Evolutionary conservation across 2,888 invertebrate species (phyloP).

Genomic region (Suillia variegata): DNA sequence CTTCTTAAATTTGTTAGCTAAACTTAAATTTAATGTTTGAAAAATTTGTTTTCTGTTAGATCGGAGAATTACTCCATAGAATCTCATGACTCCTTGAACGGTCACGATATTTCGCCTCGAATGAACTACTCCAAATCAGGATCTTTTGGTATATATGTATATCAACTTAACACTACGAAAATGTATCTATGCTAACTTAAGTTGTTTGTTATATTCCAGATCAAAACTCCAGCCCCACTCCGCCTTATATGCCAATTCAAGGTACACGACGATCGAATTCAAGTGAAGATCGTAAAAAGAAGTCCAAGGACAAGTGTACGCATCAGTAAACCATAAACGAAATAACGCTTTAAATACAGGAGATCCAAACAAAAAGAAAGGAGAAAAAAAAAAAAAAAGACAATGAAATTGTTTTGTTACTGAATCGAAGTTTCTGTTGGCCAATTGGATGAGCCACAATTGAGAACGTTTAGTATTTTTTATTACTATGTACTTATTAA

Average conservation of each 20-base stretch:
- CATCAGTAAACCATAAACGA: slow-evolving; percentile 63
- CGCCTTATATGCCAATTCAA: slow-evolving; percentile 80
- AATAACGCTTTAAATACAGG: no score
- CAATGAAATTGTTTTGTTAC: no score
- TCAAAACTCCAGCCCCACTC: slow-evolving; percentile 64
- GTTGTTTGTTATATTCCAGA: slow-evolving; percentile 46
- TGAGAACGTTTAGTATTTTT: no score
- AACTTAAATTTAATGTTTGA: not conserved
- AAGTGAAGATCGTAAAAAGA: slow-evolving; percentile 67
- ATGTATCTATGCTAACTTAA: not conserved
- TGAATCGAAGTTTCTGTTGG: no score
- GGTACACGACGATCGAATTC: slow-evolving; percentile 72
- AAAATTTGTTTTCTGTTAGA: slow-evolving; percentile 26
- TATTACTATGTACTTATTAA: no score
- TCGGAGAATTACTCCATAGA: slow-evolving; percentile 55
- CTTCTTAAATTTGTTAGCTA: no score
- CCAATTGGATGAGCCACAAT: no score
- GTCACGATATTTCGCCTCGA: slow-evolving; percentile 46
- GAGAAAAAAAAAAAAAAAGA: no score
- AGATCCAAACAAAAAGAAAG: no score
- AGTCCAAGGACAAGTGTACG: slow-evolving; percentile 68
- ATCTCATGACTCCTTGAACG: slow-evolving; percentile 48
- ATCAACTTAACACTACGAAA: slow-evolving; percentile 9
- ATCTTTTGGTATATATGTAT: slow-evolving; percentile 59
- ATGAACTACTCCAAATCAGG: slow-evolving; percentile 55